Conservation (phyloP, 2,888 invertebrate genomes). For the Ptilodon capucinus region DNA sequence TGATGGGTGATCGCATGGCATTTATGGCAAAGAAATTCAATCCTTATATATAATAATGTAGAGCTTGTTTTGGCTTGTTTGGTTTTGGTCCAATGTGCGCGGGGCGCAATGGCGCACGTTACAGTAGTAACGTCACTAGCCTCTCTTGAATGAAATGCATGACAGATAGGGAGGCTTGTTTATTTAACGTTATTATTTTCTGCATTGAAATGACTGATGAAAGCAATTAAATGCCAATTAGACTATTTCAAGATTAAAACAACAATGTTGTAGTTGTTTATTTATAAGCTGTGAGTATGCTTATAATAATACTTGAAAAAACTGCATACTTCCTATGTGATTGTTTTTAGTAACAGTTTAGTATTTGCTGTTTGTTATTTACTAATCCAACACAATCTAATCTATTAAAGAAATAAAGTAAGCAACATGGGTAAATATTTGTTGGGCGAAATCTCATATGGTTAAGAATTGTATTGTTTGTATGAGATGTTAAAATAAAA, state of each 20-base stretch:
- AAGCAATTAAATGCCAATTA: neutral
- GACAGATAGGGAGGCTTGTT: conserved; percentile 10
- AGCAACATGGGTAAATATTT: neutral
- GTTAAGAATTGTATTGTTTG: no score
- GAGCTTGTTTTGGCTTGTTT: no score
- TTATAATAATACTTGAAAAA: no score
- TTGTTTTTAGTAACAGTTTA: no score
- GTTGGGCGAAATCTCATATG: no score
- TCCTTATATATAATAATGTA: no score
- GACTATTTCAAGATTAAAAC: neutral
- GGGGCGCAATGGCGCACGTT: conserved; percentile 28
- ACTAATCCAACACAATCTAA: neutral
- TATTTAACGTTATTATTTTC: conserved; percentile 7
- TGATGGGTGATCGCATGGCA: no score
- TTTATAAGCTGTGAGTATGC: neutral
- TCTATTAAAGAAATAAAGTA: neutral
- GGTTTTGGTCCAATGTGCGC: no score
- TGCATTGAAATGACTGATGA: conserved; percentile 2
- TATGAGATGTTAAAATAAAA: no score
- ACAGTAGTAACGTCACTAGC: conserved; percentile 37
- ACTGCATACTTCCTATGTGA: no score
- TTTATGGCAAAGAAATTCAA: no score
- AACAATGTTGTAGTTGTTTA: neutral
- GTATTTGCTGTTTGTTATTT: no score
- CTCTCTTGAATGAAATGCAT: conserved; percentile 29